Base-by-base conservation (phyloP, 1,140 invertebrate species). In the Cylas formicarius region DNA sequence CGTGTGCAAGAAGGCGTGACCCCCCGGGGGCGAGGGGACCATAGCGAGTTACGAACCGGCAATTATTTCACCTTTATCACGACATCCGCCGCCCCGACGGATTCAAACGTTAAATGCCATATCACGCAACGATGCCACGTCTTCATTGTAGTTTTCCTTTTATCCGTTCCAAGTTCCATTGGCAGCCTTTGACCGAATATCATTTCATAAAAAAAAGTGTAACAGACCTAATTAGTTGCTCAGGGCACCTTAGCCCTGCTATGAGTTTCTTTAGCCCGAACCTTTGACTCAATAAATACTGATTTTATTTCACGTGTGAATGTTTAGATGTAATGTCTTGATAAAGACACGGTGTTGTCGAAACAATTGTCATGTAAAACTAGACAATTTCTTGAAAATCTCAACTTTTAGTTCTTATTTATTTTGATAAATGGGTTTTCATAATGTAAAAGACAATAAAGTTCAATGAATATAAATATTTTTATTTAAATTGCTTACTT, bases 21-120 rank as follows among this genome's bases (percentile, higher is more conserved):
- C 29, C 32, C 13, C n/a, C n/a, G n/a, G n/a, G n/a, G n/a, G n/a
- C n/a, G n/a, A n/a, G n/a, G n/a, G 48, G 39, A 40, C 45, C 49
- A 48, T 46, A 43, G 36, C 46, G 46, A 52, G 36, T 52, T 52
- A 43, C 53, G 40, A 52, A 38, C 53, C 45, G 33, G 47, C 53
- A 55, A 55, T 55, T 55, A 55, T 55, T 55, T 52, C 51, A 52
- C 49, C 53, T 52, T 50, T 46, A 50, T 50, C 53, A 55, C 50
- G 53, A 55, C 42, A 52, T 45, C 49, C 46, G 49, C 41, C 37
- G 42, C 18, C n/a, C n/a, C n/a, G n/a, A n/a, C n/a, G 22, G 43
- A 44, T 48, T 42, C 44, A 48, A 55, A 52, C 36, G 44, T 34
- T 52, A 45, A 52, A 55, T 52, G 53, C 44, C 47, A 52, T 44